A percentile compares a stretch with the other conserved stretches of the same genome.
Evolutionary conservation across 2,797 vertebrate species (phyloP).

Genomic region (Cheirogaleus major): DNA sequence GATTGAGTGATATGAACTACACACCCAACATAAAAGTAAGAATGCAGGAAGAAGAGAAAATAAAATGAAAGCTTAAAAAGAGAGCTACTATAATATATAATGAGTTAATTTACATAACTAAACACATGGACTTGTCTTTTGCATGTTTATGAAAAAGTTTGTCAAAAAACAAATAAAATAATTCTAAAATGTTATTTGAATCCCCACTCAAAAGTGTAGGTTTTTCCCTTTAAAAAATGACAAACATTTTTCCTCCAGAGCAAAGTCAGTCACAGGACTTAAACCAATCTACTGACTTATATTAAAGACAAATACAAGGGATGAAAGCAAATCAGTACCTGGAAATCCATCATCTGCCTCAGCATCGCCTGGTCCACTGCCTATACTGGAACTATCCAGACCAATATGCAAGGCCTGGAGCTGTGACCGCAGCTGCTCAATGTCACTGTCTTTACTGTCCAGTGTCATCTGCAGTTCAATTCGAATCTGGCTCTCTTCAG

Average conservation of each 20-base stretch:
- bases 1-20: conserved; percentile 97
- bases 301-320: neutral
- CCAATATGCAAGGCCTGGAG: conserved; percentile 94
- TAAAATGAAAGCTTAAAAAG: conserved; percentile 38
- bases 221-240: conserved; percentile 35
- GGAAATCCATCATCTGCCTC: conserved; percentile 97
- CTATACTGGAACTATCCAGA: conserved; percentile 94
- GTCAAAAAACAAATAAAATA: conserved; percentile 15
- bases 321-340: conserved; percentile 86
- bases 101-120: conserved; percentile 37
- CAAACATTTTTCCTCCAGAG: neutral
- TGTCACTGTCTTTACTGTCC: conserved; percentile 99
- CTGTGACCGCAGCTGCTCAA: conserved; percentile 96
- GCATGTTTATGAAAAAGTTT: neutral
- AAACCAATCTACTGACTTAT: neutral
- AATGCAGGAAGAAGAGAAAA: conserved; percentile 77
- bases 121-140: neutral
- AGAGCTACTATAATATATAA: conserved; percentile 11
- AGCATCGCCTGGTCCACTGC: conserved; percentile 94
- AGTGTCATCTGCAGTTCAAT: conserved; percentile 99
- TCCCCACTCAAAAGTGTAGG: neutral
- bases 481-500: conserved; percentile 96
- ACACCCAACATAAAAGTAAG: conserved; percentile 79
- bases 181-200: conserved; percentile 39
- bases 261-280: conserved; percentile 35